Evolutionary conservation across 2,888 invertebrate genomes (phyloP), one percentile per base, ranked within the genome.

Genomic region (Eupeodes luniger): DNA sequence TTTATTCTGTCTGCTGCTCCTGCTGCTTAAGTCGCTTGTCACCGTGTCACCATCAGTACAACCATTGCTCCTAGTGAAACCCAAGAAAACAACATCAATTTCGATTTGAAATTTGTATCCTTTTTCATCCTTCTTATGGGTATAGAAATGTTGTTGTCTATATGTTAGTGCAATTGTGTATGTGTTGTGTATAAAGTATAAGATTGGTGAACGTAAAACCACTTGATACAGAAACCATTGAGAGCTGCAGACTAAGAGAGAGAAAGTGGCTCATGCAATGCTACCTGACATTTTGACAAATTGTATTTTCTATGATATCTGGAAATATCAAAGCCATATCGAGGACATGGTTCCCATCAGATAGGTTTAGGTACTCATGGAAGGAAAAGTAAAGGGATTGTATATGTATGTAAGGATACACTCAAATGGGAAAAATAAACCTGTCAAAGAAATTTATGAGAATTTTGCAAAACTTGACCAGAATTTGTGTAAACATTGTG

Each of bases 271-370:
- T 72, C 83, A 72, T 83, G 82, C 84, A 88, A 84, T 83, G 69
- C 77, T 78, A 84, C 88, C 88, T 88, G 88, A 88, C 88, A 85
- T 88, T 84, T 88, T 88, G 88, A 88, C 88, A 88, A 88, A 88
- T 88, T 88, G 84, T 88, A 88, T 88, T 88, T 88, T 62, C 64
- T 84, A 88, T 85, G 84, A 88, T 88, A 88, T 84, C 82, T 82
- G 74, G 69, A 72, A 88, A 81, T 77, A 88, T 88, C 81, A 88
- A 81, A 77, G 61, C 76, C 51, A n/a, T 80, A 70, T 82, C 70
- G 70, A 64, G 81, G 67, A 79, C 66, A 74, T 66, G 53, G 47
- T 19, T 70, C 11, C 59, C 14, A 12, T 5, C 47, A 47, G 47
- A 47, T 47, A 11, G 3, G 3, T 47, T 3, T 47, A 19, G 19